Conservation (phyloP, 1,140 invertebrate species). For the Drosophila sp. region DNA sequence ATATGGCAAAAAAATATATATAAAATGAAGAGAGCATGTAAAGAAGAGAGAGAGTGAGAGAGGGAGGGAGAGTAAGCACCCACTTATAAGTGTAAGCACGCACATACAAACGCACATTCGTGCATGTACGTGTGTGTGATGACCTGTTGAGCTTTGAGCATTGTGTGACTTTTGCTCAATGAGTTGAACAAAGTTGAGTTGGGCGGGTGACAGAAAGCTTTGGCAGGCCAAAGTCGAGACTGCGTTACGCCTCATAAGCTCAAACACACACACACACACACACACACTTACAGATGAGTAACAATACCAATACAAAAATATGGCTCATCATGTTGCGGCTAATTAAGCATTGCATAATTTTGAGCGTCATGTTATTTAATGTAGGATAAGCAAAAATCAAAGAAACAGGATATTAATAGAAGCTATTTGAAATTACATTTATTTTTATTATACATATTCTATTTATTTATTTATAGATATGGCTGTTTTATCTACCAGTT, state of each 20-base stretch:
- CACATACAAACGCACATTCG: constrained; percentile 8
- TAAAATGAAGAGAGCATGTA: constrained; percentile 5
- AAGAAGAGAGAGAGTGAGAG: constrained; percentile 3
- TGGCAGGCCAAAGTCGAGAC: constrained; percentile 17
- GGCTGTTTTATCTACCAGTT: constrained; percentile 16
- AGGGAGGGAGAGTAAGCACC: constrained; percentile 1
- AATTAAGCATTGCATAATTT: constrained; percentile 68
- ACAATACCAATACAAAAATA: background rate
- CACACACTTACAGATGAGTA: background rate
- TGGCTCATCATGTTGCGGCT: constrained; percentile 17
- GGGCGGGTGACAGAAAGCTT: constrained; percentile 21
- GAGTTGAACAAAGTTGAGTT: constrained; percentile 24
- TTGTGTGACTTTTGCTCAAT: constrained; percentile 4
- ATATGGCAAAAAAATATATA: constrained; percentile 49
- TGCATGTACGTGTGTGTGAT: background rate
- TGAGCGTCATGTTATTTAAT: constrained; percentile 40
- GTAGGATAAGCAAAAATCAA: background rate
- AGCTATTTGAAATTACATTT: background rate
- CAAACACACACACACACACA: constrained; percentile 16
- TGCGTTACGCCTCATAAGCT: constrained; percentile 45
- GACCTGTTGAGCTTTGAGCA: constrained; percentile 45
- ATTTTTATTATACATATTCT: background rate
- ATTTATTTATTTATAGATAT: constrained; percentile 2
- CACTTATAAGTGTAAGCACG: constrained; percentile 37
- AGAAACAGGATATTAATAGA: background rate